Percentiles rank a stretch among this genome's conserved stretches.
Conservation (phyloP, 2,888 invertebrate genomes). For the Harpagoxenus sublaevis region DNA sequence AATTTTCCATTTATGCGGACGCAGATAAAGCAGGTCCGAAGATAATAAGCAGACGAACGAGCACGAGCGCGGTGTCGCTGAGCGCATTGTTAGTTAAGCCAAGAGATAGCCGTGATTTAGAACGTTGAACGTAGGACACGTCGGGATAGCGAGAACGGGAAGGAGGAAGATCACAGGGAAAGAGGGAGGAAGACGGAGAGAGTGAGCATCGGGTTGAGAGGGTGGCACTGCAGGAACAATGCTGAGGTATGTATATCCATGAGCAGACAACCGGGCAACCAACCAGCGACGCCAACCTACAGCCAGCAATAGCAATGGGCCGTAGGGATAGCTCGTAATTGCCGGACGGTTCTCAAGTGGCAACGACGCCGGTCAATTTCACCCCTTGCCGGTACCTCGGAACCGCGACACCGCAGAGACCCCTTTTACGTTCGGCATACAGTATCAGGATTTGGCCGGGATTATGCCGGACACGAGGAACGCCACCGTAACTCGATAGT, state of each 20-base stretch:
- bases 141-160: conserved; percentile 47
- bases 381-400: conserved; percentile 56
- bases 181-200: conserved; percentile 33
- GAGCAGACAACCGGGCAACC: conserved; percentile 66
- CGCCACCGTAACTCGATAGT: conserved; percentile 70
- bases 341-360: conserved; percentile 80
- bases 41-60: conserved; percentile 64
- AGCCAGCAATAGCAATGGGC: conserved; percentile 78
- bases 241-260: conserved; percentile 73
- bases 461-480: conserved; percentile 67
- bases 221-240: conserved; percentile 69
- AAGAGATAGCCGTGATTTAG: conserved; percentile 83
- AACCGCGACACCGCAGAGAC: conserved; percentile 74
- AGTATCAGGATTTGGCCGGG: conserved; percentile 77
- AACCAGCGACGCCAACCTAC: conserved; percentile 70
- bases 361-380: conserved; percentile 81
- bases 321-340: conserved; percentile 80
- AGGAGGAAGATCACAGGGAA: background rate
- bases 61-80: conserved; percentile 59
- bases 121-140: conserved; percentile 70
- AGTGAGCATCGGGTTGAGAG: conserved; percentile 19
- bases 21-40: conserved; percentile 53
- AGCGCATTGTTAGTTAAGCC: conserved; percentile 83
- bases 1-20: conserved; percentile 55
- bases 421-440: conserved; percentile 77